Evolutionary conservation across 2,888 invertebrate species (phyloP).

Genomic region (Tipula unca): DNA sequence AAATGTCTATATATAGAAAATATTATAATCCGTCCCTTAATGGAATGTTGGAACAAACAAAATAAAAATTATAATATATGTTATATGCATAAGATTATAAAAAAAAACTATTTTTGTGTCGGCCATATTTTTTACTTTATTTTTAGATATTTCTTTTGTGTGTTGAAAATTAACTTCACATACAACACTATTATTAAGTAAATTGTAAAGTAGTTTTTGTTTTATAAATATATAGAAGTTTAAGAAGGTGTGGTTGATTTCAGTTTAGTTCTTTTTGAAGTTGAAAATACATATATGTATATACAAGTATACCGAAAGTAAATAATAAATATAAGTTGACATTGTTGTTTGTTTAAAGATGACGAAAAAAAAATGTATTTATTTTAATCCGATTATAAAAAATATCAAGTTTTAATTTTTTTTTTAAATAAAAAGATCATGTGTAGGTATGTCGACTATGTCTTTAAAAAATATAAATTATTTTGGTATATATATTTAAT

Average conservation of each 20-base stretch:
- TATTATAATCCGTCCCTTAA: constrained; percentile 14
- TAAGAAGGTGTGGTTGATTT: not conserved
- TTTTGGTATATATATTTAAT: not conserved
- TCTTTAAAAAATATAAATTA: not conserved
- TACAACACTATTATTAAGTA: constrained; percentile 8
- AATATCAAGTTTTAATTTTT: not conserved
- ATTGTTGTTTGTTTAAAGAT: not conserved
- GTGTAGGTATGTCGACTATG: not conserved
- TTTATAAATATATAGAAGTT: no score
- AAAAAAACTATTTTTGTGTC: not conserved
- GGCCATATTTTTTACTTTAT: not conserved
- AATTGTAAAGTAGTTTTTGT: constrained; percentile 4
- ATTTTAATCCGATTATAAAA: constrained; percentile 1
- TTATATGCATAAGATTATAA: not conserved
- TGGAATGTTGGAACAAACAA: not conserved
- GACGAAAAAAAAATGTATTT: not conserved
- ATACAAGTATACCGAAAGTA: not conserved
- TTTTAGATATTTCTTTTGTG: constrained; percentile 14
- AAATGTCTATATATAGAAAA: not conserved
- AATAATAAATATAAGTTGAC: not conserved
- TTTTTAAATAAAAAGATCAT: not conserved
- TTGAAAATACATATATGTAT: not conserved
- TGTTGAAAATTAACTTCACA: not conserved
- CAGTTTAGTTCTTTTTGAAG: not conserved
- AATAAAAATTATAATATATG: not conserved